A percentile compares a stretch with the other conserved stretches of the same genome.
Conservation (phyloP, 2,888 invertebrate species). For the Pristionchus exspectatus region DNA sequence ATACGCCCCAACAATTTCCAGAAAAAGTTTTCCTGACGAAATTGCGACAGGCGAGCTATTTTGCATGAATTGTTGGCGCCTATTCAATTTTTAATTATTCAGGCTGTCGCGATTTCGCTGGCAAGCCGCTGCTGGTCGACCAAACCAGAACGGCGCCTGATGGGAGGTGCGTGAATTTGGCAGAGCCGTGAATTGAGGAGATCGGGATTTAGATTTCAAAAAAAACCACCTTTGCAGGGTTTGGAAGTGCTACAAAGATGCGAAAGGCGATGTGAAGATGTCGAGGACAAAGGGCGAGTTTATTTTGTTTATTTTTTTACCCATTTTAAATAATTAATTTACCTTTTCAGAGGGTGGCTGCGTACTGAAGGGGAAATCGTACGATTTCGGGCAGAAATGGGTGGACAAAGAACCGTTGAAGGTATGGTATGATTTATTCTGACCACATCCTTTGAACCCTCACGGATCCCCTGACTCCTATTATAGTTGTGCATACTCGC, state of each 20-base stretch:
- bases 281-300: neutral
- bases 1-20: neutral
- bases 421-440: neutral
- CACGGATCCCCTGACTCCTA: too few species aligned
- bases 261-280: neutral
- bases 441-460: too few species aligned
- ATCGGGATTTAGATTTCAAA: too few species aligned
- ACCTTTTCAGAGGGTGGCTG: neutral
- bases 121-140: neutral
- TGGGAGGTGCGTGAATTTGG: neutral
- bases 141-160: neutral
- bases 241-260: neutral
- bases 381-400: neutral
- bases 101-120: neutral
- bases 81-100: neutral
- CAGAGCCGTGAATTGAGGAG: too few species aligned
- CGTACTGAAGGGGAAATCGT: neutral
- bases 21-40: neutral
- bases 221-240: neutral
- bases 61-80: neutral
- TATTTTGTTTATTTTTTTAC: too few species aligned
- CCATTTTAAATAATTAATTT: too few species aligned
- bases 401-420: neutral
- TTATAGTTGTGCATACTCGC: too few species aligned
- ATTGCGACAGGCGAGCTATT: neutral